Evolutionary conservation across 2,113 vertebrate genomes (phyloP).

Genomic region (Pterocles burchelli): DNA sequence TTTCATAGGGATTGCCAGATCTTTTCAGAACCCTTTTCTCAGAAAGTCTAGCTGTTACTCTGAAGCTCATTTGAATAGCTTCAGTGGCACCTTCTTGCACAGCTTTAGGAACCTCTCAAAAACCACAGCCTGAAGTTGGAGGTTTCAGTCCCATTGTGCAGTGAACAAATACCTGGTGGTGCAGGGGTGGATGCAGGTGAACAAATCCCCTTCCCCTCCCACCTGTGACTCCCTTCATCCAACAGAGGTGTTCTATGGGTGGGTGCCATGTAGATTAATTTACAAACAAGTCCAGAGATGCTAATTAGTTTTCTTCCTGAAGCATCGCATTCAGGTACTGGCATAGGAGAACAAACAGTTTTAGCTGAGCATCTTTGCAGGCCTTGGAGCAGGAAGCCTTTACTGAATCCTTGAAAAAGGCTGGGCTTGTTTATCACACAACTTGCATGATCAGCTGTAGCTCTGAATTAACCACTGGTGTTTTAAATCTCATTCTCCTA

Average conservation of each 20-base stretch:
- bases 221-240: rapidly evolving
- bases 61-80: background rate
- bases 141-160: background rate
- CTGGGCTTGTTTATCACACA: background rate
- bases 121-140: background rate
- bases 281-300: background rate
- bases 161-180: background rate
- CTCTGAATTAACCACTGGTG: background rate
- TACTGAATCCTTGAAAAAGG: background rate
- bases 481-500: background rate
- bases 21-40: background rate
- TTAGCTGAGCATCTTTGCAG: background rate
- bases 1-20: background rate
- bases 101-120: background rate
- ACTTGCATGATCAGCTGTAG: background rate
- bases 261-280: background rate
- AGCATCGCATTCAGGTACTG: background rate
- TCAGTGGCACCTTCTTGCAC: background rate
- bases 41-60: background rate
- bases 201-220: background rate
- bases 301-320: background rate
- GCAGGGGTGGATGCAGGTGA: background rate
- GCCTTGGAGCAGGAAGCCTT: background rate
- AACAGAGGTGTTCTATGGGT: background rate
- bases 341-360: background rate